These are phyloP conservation scores for Melinopterus prodromus DNA, from an alignment of 2,888 invertebrate species.

Conservation along the genomic window DNA sequence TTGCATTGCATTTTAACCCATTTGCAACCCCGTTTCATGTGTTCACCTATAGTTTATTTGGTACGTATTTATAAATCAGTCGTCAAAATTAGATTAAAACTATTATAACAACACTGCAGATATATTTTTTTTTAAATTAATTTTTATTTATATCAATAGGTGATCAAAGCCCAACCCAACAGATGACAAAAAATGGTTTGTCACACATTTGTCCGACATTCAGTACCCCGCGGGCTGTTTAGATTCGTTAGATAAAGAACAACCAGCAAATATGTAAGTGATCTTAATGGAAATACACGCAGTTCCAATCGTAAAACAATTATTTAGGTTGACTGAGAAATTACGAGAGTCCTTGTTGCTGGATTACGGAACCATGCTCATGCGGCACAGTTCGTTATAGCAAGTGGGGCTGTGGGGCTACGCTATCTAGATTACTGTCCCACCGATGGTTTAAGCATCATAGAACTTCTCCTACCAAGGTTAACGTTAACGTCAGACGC, in stretches of 20 bases:
- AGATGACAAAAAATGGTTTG: conserved; percentile 91
- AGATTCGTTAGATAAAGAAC: conserved; percentile 68
- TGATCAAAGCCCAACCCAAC: conserved; percentile 81
- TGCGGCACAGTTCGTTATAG: conserved; percentile 86
- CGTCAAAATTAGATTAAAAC: no score
- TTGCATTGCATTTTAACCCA: no score
- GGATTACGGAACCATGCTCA: conserved; percentile 84
- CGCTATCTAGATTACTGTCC: conserved; percentile 77
- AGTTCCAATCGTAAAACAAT: background rate
- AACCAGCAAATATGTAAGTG: conserved; percentile 15
- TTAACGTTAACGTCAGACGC: conserved; percentile 76
- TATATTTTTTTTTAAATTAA: no score
- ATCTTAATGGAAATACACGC: no score
- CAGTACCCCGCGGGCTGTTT: conserved; percentile 81
- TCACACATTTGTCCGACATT: conserved; percentile 89
- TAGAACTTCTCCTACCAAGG: conserved; percentile 76
- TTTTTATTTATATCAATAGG: conserved; percentile 57
- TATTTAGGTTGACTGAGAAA: conserved; percentile 71
- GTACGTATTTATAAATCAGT: no score
- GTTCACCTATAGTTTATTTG: no score
- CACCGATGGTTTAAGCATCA: conserved; percentile 67
- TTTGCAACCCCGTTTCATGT: no score
- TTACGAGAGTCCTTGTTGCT: conserved; percentile 84
- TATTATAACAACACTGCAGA: no score
- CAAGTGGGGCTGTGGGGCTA: conserved; percentile 78